These are phyloP conservation scores for Chauna torquata DNA, from an alignment of 2,113 vertebrate species.

Conservation along the genomic window DNA sequence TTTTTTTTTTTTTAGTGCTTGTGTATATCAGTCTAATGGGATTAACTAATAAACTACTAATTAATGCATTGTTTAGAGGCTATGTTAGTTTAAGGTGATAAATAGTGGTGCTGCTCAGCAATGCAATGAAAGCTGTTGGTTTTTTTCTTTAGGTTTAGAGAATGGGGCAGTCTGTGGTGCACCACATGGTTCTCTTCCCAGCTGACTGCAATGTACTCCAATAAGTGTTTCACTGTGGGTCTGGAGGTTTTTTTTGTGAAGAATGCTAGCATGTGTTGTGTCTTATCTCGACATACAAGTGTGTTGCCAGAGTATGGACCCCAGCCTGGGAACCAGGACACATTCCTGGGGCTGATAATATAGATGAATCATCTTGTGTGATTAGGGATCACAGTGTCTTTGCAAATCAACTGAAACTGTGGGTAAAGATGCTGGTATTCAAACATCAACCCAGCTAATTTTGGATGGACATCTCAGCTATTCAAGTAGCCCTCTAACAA, in stretches of 20 bases:
- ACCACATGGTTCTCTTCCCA: background rate
- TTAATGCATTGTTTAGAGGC: background rate
- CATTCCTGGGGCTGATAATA: background rate
- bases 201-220: background rate
- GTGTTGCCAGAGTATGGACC: background rate
- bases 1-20: no score
- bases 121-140: background rate
- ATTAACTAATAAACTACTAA: constrained; percentile 26
- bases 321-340: background rate
- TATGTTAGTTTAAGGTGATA: background rate
- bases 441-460: background rate
- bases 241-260: background rate
- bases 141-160: background rate
- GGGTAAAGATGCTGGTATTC: background rate
- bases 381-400: background rate
- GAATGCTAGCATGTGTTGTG: background rate
- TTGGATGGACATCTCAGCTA: background rate
- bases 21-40: constrained; percentile 2
- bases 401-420: background rate
- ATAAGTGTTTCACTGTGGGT: background rate
- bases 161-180: background rate
- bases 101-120: background rate
- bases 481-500: background rate
- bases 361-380: background rate
- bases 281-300: background rate